These are phyloP conservation scores for Drosophila merina DNA, from an alignment of 2,888 invertebrate species.

Conservation along the genomic window DNA sequence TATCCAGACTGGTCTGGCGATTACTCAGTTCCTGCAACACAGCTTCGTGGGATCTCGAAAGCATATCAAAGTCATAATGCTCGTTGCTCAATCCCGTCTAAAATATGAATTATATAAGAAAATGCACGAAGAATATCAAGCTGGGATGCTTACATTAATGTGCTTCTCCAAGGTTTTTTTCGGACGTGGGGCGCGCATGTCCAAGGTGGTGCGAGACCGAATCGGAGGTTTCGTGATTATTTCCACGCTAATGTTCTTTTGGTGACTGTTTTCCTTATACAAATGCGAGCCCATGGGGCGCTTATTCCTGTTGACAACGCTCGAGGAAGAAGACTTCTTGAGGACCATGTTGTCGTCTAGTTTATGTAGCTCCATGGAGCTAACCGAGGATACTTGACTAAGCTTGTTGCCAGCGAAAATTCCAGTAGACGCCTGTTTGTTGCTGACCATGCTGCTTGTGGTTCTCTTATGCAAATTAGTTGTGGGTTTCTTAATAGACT, in stretches of 20 bases:
- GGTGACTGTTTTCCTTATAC: constrained; percentile 82
- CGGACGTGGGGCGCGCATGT: constrained; percentile 79
- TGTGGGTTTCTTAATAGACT: constrained; percentile 77
- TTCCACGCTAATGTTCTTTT: constrained; percentile 83
- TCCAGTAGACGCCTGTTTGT: constrained; percentile 57
- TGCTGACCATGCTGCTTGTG: constrained; percentile 58
- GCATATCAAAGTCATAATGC: constrained; percentile 81
- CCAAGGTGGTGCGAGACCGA: constrained; percentile 83
- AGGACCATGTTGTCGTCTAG: constrained; percentile 82
- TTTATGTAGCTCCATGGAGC: constrained; percentile 83
- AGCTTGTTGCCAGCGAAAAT: constrained; percentile 73
- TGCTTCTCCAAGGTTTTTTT: constrained; percentile 65
- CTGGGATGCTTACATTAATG: constrained; percentile 58
- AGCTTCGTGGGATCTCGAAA: constrained; percentile 82
- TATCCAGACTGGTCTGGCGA: constrained; percentile 82
- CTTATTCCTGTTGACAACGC: constrained; percentile 79
- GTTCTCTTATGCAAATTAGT: constrained; percentile 79
- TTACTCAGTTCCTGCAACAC: constrained; percentile 83
- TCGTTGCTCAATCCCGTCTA: constrained; percentile 61
- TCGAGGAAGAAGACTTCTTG: constrained; percentile 80
- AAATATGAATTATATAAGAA: neutral
- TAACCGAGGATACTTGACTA: constrained; percentile 81
- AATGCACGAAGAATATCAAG: neutral
- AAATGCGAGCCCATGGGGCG: constrained; percentile 72
- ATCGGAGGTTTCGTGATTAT: constrained; percentile 83